These are phyloP conservation scores for Corapipo altera DNA, from an alignment of 2,113 vertebrate genomes.

Conservation along the genomic window DNA sequence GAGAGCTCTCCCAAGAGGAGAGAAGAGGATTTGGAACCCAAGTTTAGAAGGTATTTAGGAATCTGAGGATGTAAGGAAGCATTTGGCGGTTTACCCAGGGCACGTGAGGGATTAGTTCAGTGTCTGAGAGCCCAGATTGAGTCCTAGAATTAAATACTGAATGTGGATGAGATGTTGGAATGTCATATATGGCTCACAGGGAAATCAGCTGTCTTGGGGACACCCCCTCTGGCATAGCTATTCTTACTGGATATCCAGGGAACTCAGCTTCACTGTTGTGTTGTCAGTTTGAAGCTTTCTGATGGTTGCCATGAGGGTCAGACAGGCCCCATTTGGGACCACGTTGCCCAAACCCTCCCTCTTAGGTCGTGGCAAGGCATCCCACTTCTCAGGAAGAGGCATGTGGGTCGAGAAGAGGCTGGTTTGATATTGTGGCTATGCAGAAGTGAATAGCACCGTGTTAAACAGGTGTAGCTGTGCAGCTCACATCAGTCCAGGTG, in stretches of 20 bases:
- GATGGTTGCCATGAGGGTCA: background rate
- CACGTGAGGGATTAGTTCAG: background rate
- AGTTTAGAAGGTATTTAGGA: background rate
- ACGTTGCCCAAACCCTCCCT: fast-evolving
- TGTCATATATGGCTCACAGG: background rate
- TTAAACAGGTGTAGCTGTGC: background rate
- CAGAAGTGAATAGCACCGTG: background rate
- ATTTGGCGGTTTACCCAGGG: background rate
- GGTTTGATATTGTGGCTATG: background rate
- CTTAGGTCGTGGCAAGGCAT: background rate
- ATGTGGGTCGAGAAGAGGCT: background rate
- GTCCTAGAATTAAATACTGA: background rate
- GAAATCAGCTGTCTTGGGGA: background rate
- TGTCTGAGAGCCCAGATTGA: background rate
- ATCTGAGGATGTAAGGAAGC: background rate
- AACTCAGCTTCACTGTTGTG: background rate
- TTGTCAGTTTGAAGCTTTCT: background rate
- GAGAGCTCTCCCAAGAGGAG: background rate
- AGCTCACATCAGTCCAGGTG: background rate
- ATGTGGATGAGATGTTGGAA: fast-evolving
- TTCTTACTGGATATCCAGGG: background rate
- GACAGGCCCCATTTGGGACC: fast-evolving
- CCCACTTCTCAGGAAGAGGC: fast-evolving
- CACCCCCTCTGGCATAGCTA: background rate
- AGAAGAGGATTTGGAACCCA: background rate